Conservation (phyloP, 2,888 invertebrate species). For the Oxycera nigricornis region DNA sequence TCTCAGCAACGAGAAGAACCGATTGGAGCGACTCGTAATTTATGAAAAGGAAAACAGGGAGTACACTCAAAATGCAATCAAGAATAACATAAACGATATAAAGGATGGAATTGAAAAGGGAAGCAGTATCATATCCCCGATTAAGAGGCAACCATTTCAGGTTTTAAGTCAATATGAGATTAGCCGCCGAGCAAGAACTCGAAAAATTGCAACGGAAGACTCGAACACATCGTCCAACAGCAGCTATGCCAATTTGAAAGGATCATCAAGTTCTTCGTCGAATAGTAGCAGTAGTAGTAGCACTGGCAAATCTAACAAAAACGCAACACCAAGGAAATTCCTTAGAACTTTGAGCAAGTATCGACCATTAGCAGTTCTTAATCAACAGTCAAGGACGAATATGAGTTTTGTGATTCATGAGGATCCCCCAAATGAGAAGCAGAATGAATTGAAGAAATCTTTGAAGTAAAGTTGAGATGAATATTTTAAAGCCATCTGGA, state of each 20-base stretch:
- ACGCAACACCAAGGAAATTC: background rate
- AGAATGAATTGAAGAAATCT: too few relatives aligned
- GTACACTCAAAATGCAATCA: background rate
- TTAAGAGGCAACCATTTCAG: background rate
- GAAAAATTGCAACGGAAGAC: background rate
- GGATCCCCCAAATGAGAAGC: too few relatives aligned
- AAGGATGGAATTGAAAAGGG: background rate
- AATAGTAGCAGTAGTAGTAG: background rate
- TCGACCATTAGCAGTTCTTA: background rate
- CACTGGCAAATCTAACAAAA: background rate
- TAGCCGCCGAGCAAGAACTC: background rate
- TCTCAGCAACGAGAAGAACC: background rate
- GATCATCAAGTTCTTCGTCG: background rate
- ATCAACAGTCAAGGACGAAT: background rate
- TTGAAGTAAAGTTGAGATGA: too few relatives aligned
- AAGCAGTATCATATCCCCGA: background rate
- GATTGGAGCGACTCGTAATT: background rate
- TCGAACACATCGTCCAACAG: background rate
- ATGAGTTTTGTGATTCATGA: background rate
- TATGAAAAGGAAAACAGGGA: background rate
- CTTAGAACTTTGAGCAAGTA: background rate
- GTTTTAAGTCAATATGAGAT: slow-evolving; percentile 12
- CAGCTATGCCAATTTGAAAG: too few relatives aligned
- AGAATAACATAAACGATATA: background rate
- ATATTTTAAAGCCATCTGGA: too few relatives aligned